These are phyloP conservation scores for Drosophila nr. perissopoda DNA, from an alignment of 2,888 invertebrate genomes.

Conservation along the genomic window DNA sequence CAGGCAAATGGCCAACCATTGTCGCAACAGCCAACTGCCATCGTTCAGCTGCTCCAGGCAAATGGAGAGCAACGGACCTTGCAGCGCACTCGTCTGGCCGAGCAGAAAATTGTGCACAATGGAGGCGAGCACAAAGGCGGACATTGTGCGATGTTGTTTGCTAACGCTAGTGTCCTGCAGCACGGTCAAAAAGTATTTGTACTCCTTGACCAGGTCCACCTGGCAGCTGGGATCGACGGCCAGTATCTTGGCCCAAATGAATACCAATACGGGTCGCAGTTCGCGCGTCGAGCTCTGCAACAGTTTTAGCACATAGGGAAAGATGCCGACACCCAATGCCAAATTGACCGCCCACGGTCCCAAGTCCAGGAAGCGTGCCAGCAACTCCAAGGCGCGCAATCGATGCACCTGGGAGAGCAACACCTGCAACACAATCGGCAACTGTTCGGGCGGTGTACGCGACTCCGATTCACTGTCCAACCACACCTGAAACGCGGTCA, in stretches of 20 bases:
- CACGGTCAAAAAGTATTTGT: slow-evolving; percentile 97
- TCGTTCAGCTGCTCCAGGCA: slow-evolving; percentile 95
- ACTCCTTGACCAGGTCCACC: slow-evolving; percentile 96
- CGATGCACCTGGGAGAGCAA: slow-evolving; percentile 91
- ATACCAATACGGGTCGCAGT: slow-evolving; percentile 95
- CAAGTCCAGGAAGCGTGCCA: slow-evolving; percentile 97
- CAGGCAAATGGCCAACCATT: slow-evolving; percentile 97
- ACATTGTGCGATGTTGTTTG: slow-evolving; percentile 95
- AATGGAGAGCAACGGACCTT: slow-evolving; percentile 95
- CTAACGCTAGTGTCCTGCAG: slow-evolving; percentile 94
- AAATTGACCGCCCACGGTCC: slow-evolving; percentile 98
- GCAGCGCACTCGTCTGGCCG: slow-evolving; percentile 95
- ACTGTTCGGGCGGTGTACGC: slow-evolving; percentile 96
- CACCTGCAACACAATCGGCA: slow-evolving; percentile 98
- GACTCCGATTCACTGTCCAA: slow-evolving; percentile 87
- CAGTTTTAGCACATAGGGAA: slow-evolving; percentile 98
- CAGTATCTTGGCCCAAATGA: slow-evolving; percentile 99
- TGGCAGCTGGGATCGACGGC: slow-evolving; percentile 98
- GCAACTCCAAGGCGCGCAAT: slow-evolving; percentile 95
- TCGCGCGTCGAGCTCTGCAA: slow-evolving; percentile 97
- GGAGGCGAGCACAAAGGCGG: slow-evolving; percentile 97
- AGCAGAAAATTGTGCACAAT: slow-evolving; percentile 95
- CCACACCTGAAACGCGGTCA: slow-evolving; percentile 96
- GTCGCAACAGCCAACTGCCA: slow-evolving; percentile 88
- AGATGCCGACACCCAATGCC: slow-evolving; percentile 98